Conservation (phyloP, 2,888 invertebrate genomes). For the Elmis aenea region DNA sequence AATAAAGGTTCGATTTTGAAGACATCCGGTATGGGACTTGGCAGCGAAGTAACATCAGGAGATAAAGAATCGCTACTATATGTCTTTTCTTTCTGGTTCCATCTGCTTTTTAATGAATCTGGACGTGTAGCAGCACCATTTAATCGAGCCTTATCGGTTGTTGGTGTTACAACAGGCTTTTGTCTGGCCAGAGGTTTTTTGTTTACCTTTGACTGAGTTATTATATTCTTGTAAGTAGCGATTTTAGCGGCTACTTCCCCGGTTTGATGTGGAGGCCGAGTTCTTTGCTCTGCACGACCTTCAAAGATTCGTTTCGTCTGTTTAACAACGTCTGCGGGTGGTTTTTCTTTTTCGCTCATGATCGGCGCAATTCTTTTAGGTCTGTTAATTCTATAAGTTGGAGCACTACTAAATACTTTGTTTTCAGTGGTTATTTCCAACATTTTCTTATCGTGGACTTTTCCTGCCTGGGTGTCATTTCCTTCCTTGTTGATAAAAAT, state of each 20-base stretch:
- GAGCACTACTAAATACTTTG: slow-evolving; percentile 20
- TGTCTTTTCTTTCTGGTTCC: slow-evolving; percentile 11
- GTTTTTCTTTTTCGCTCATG: slow-evolving; percentile 71
- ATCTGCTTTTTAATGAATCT: slow-evolving; percentile 8
- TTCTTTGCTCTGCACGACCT: slow-evolving; percentile 54
- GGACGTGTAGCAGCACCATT: background rate
- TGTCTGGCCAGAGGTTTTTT: slow-evolving; percentile 43
- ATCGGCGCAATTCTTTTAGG: slow-evolving; percentile 60
- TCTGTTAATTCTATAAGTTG: slow-evolving; percentile 39
- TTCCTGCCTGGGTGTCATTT: slow-evolving; percentile 32
- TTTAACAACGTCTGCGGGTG: slow-evolving; percentile 85
- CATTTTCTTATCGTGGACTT: slow-evolving; percentile 22
- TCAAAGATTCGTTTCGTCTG: slow-evolving; percentile 83
- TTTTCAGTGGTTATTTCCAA: slow-evolving; percentile 21
- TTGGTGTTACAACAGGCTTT: slow-evolving; percentile 45
- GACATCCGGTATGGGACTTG: slow-evolving; percentile 43
- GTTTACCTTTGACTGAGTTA: slow-evolving; percentile 50
- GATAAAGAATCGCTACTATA: slow-evolving; percentile 9
- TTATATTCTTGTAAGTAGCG: slow-evolving; percentile 59
- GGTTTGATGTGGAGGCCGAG: slow-evolving; percentile 50
- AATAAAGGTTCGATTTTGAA: slow-evolving; percentile 31
- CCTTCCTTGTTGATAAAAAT: slow-evolving; percentile 45
- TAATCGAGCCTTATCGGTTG: background rate
- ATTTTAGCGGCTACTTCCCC: slow-evolving; percentile 63
- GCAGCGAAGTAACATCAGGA: slow-evolving; percentile 8